Conservation (phyloP, 2,113 vertebrate species). For the Brevimyrus niger region DNA sequence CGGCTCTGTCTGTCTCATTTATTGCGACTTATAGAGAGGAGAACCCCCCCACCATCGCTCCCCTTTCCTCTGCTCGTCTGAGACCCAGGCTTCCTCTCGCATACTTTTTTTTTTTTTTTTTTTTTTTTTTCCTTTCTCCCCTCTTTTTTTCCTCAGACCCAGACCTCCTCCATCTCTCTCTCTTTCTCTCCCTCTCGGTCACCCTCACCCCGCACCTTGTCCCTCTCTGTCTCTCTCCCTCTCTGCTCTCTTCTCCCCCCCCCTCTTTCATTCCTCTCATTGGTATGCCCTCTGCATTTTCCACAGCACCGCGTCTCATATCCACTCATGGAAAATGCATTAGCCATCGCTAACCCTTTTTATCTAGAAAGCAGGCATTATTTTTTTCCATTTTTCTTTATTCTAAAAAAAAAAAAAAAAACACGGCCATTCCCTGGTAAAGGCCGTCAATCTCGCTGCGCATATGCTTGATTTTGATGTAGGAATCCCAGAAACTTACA, state of each 20-base stretch:
- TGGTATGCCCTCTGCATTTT: slow-evolving; percentile 70
- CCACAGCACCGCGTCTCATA: slow-evolving; percentile 68
- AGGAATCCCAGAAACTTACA: neutral
- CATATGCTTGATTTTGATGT: slow-evolving; percentile 56
- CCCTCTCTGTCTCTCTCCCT: slow-evolving; percentile 1
- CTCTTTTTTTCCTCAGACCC: no score
- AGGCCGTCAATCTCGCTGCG: slow-evolving; percentile 68
- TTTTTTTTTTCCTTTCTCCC: neutral
- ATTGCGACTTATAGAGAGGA: slow-evolving; percentile 82
- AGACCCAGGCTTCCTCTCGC: neutral
- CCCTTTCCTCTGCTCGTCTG: neutral
- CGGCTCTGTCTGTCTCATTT: slow-evolving; percentile 82
- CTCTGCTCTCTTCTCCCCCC: slow-evolving; percentile 20
- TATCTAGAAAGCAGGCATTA: slow-evolving; percentile 80
- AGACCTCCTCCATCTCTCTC: neutral
- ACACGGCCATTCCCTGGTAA: slow-evolving; percentile 75
- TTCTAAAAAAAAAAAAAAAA: slow-evolving; percentile 55
- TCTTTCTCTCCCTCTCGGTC: neutral
- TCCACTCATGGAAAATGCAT: slow-evolving; percentile 83
- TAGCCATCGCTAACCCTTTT: slow-evolving; percentile 82
- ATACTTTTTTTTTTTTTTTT: neutral
- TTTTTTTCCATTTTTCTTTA: slow-evolving; percentile 23
- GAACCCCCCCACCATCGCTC: slow-evolving; percentile 52
- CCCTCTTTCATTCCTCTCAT: slow-evolving; percentile 70
- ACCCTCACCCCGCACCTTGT: neutral